Evolutionary conservation across 2,888 invertebrate genomes (phyloP).

Genomic region (Morinoia aosen): DNA sequence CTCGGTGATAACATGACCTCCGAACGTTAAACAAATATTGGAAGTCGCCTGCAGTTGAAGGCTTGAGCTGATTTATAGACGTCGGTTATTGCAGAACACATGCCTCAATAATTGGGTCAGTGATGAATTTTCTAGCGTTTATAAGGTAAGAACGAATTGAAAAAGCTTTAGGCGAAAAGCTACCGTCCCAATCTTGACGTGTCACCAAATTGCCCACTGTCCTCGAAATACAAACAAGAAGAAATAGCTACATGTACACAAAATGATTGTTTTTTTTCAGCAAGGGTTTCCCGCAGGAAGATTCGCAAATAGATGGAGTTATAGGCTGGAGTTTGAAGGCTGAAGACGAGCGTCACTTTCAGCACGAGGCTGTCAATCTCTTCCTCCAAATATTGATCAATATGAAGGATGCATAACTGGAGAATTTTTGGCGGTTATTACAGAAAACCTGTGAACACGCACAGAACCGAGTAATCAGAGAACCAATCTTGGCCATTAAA

Average conservation of each 20-base stretch:
- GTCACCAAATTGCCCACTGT: not conserved
- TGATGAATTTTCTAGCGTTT: not conserved
- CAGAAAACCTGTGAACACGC: too few species aligned
- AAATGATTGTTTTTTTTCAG: not conserved
- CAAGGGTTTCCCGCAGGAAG: too few species aligned
- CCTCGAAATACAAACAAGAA: not conserved
- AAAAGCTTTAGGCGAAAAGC: not conserved
- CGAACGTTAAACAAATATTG: not conserved
- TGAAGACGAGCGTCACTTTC: too few species aligned
- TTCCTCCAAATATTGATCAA: too few species aligned
- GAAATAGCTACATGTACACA: not conserved
- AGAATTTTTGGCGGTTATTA: too few species aligned
- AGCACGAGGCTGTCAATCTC: too few species aligned
- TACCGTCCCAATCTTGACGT: not conserved
- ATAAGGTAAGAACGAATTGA: not conserved
- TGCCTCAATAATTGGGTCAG: not conserved
- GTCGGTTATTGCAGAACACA: not conserved
- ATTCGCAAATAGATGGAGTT: too few species aligned
- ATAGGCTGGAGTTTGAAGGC: too few species aligned
- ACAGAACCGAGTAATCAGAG: too few species aligned
- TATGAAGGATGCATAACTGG: too few species aligned
- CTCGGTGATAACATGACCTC: not conserved
- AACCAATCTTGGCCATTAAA: too few species aligned
- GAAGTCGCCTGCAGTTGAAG: not conserved
- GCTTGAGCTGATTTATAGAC: not conserved